Conservation (phyloP, 2,113 vertebrate genomes). For the Syngnathus scovelli region DNA sequence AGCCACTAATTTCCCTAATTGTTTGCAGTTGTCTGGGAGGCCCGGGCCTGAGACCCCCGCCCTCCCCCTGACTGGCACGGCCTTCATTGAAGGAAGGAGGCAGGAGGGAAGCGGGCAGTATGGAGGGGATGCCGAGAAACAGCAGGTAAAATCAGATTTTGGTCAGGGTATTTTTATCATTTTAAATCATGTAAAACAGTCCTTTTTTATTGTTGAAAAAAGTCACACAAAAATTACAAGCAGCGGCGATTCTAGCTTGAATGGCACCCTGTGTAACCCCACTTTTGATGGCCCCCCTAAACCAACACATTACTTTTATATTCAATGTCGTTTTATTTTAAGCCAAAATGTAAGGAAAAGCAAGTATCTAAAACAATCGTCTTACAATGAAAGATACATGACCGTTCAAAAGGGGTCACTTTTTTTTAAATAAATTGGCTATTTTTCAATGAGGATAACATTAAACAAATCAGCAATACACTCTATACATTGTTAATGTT, state of each 20-base stretch:
- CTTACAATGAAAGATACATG: too few species aligned
- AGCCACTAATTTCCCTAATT: constrained; percentile 99
- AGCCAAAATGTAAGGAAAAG: neutral
- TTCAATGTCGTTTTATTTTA: neutral
- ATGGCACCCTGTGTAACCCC: neutral
- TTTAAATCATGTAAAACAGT: neutral
- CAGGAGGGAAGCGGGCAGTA: constrained; percentile 12
- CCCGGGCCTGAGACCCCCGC: constrained; percentile 73
- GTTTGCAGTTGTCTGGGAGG: constrained; percentile 99
- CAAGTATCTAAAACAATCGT: too few species aligned
- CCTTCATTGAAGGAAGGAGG: constrained; percentile 61
- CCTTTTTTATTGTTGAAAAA: neutral
- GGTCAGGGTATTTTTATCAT: neutral
- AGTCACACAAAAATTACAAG: neutral
- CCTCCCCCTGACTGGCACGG: constrained; percentile 71
- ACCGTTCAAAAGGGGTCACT: too few species aligned
- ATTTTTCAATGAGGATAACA: too few species aligned
- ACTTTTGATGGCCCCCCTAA: neutral
- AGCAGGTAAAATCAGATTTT: neutral
- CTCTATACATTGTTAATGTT: too few species aligned
- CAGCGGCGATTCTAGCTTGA: neutral
- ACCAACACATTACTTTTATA: too few species aligned
- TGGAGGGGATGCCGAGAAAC: constrained; percentile 9
- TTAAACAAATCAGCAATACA: too few species aligned
- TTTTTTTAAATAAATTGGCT: too few species aligned